phyloP scores from a whole-genome alignment of 1,140 invertebrate species.

The Reticulitermes speratus region DNA sequence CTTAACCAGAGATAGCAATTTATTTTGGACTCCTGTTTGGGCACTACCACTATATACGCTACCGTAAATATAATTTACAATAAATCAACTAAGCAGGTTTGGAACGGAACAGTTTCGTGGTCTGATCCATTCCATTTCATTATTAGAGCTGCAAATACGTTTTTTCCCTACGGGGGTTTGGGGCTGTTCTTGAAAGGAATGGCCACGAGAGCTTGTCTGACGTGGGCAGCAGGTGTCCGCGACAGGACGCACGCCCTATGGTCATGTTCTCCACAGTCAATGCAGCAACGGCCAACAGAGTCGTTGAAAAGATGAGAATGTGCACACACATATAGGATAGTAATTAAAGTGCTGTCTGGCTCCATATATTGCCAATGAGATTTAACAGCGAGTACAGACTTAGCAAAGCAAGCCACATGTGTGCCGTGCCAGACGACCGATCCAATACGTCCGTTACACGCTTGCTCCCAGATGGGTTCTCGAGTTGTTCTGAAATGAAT shows the following conservation, averaged over 20 bases:
- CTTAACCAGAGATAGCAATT: not conserved
- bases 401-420: not conserved
- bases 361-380: slow-evolving; percentile 6
- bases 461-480: not conserved
- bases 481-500: slow-evolving; percentile 5
- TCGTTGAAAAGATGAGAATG: not conserved
- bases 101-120: not conserved
- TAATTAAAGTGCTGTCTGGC: not conserved
- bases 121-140: not conserved
- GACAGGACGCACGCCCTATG: not conserved
- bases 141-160: not conserved
- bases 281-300: not conserved
- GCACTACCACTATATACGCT: not conserved
- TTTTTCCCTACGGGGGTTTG: not conserved
- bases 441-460: slow-evolving; percentile 17
- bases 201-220: not conserved
- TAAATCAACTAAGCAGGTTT: not conserved
- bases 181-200: not conserved
- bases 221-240: not conserved
- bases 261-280: not conserved
- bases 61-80: not conserved
- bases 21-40: not conserved
- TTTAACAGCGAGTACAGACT: not conserved
- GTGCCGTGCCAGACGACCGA: not conserved
- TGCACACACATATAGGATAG: not conserved